Conservation (phyloP, 2,113 vertebrate species). For the Procavia capensis region DNA sequence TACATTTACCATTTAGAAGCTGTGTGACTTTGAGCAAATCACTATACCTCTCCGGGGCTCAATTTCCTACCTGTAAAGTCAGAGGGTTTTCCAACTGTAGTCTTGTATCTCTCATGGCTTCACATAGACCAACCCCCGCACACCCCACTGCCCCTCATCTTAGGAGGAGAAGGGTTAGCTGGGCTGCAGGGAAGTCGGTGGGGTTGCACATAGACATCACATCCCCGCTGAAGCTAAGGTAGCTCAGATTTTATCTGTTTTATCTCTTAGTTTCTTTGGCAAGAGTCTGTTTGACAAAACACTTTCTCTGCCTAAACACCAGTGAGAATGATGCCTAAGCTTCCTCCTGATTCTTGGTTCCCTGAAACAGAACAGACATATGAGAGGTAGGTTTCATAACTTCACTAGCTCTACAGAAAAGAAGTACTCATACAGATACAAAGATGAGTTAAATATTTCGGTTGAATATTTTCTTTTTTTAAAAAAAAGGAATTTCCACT, state of each 20-base stretch:
- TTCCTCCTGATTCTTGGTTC: background rate
- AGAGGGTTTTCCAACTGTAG: background rate
- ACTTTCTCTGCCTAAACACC: background rate
- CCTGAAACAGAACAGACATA: background rate
- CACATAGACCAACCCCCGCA: no score
- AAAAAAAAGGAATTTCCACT: background rate
- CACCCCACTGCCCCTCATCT: background rate
- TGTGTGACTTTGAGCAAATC: conserved; percentile 12
- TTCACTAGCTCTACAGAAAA: background rate
- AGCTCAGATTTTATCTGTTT: background rate
- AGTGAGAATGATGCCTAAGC: background rate
- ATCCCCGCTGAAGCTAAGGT: background rate
- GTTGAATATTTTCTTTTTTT: conserved; percentile 40
- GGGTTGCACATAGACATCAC: background rate
- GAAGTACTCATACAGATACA: background rate
- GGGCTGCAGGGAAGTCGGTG: background rate
- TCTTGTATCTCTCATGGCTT: background rate
- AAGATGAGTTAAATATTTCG: conserved; percentile 11
- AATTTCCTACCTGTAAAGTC: background rate
- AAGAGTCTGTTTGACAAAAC: conserved; percentile 5
- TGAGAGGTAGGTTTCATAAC: background rate
- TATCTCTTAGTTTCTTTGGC: background rate
- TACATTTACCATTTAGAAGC: background rate
- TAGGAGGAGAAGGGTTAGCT: background rate
- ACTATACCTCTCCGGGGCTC: background rate